Evolutionary conservation across 2,888 invertebrate species (phyloP).

Genomic region (Tholera decimalis): DNA sequence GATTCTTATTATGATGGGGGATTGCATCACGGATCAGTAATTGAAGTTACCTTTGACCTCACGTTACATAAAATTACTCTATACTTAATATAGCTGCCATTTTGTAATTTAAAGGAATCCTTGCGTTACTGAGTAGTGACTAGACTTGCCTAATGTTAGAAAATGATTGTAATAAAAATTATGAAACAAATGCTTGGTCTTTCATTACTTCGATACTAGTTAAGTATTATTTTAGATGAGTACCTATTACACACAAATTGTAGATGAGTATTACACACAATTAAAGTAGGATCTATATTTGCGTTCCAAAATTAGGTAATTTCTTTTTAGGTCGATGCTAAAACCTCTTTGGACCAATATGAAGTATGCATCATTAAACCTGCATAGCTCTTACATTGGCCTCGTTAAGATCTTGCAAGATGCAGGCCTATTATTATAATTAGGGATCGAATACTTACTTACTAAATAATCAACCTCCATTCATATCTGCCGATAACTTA

Average conservation of each 20-base stretch:
- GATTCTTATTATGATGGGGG: conserved; percentile 39
- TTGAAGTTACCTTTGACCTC: conserved; percentile 51
- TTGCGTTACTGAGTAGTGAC: conserved; percentile 41
- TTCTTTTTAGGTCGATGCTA: no score
- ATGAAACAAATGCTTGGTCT: conserved; percentile 26
- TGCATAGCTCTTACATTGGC: no score
- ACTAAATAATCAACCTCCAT: no score
- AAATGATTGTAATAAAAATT: conserved; percentile 28
- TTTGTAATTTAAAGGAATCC: conserved; percentile 53
- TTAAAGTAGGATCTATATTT: not conserved
- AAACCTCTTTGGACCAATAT: no score
- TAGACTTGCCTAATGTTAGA: conserved; percentile 44
- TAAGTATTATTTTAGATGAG: no score
- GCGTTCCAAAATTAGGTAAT: not conserved
- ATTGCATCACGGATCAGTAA: conserved; percentile 48
- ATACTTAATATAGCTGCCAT: conserved; percentile 42
- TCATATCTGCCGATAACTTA: not conserved
- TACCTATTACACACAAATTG: no score
- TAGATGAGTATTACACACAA: no score
- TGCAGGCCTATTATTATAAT: no score
- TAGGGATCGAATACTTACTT: no score
- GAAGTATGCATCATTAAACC: no score
- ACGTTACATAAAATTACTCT: conserved; percentile 45
- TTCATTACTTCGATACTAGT: not conserved
- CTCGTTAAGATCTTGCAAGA: no score